Evolutionary conservation across 2,113 vertebrate genomes (phyloP).

Genomic region (Mixornis gularis): DNA sequence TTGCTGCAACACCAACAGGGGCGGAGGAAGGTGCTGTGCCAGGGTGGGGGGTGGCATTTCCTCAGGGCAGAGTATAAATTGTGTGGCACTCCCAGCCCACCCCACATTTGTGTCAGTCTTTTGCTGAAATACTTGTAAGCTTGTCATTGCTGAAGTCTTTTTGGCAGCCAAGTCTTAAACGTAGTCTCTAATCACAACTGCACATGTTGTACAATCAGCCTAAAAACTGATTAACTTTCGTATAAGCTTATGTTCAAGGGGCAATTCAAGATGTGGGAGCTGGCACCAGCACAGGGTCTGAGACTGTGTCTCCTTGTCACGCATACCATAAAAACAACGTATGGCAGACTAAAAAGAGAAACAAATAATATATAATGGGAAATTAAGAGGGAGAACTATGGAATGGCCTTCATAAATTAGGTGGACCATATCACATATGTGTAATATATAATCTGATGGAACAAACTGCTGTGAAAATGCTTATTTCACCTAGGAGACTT

Average conservation of each 20-base stretch:
- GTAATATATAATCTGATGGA: background rate
- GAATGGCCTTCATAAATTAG: conserved; percentile 27
- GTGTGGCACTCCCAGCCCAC: background rate
- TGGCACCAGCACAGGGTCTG: background rate
- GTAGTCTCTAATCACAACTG: conserved; percentile 43
- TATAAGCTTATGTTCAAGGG: conserved; percentile 38
- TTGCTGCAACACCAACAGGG: background rate
- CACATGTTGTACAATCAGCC: conserved; percentile 15
- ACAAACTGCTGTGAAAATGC: conserved; percentile 11
- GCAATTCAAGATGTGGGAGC: conserved; percentile 10
- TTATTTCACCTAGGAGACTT: conserved; percentile 27
- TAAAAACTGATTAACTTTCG: conserved; percentile 47
- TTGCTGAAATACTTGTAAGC: background rate
- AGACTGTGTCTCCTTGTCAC: background rate
- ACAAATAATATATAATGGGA: background rate
- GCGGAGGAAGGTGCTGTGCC: background rate
- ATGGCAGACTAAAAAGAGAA: background rate
- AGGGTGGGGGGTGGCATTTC: background rate
- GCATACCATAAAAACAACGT: background rate
- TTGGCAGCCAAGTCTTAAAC: conserved; percentile 42
- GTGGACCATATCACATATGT: background rate
- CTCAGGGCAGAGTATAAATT: background rate
- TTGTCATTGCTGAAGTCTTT: conserved; percentile 6
- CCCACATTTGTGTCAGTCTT: background rate
- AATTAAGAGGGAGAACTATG: conserved; percentile 35